A percentile compares a stretch with the other conserved stretches of the same genome.
Conservation (phyloP, 30 jellyfish, hydroid and myxozoan genomes). For the Rhopilema esculentum region DNA sequence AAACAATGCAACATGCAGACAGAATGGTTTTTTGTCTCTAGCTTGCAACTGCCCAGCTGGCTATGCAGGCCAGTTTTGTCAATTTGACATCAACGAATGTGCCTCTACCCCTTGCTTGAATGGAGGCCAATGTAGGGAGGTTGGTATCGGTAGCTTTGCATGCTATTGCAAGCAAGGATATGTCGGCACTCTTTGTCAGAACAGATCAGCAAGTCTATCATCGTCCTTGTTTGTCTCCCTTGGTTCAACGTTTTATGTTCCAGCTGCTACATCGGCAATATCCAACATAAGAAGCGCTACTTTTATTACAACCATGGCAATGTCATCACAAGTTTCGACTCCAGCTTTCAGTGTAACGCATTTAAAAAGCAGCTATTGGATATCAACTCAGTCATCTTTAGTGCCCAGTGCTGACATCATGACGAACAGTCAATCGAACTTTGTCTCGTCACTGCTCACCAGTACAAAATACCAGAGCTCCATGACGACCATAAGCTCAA, state of each 20-base stretch:
- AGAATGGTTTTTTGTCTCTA: not conserved
- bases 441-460: not conserved
- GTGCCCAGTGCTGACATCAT: not conserved
- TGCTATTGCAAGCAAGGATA: conserved; percentile 74
- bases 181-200: conserved; percentile 68
- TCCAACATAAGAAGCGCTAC: not conserved
- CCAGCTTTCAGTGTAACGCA: too few species aligned
- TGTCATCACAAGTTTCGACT: not conserved
- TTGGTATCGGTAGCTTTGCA: conserved; percentile 15
- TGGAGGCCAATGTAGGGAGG: conserved; percentile 80
- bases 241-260: not conserved
- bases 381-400: not conserved
- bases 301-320: not conserved
- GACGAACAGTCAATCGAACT: not conserved
- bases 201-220: not conserved
- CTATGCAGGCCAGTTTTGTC: conserved; percentile 82
- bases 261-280: not conserved
- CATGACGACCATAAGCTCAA: not conserved
- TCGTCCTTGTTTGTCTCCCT: not conserved
- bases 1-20: conserved; percentile 65
- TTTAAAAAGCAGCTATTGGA: not conserved
- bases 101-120: conserved; percentile 70
- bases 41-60: conserved; percentile 84
- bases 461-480: not conserved
- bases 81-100: conserved; percentile 77